A percentile compares a stretch with the other conserved stretches of the same genome.
Conservation (phyloP, 2,888 invertebrate genomes). For the Alcis repandata region DNA sequence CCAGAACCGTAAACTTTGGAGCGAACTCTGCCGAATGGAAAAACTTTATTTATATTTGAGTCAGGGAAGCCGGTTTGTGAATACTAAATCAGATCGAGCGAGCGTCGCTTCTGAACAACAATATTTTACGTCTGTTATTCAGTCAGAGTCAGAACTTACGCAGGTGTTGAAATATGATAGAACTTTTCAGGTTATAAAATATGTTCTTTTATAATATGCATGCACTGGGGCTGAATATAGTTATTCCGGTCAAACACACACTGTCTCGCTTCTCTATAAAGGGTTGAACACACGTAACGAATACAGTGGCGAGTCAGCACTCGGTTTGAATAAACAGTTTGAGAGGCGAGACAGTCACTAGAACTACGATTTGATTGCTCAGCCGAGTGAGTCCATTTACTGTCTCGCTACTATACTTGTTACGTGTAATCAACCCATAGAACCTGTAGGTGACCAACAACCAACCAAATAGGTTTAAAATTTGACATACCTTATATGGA, state of each 20-base stretch:
- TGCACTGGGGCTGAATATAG: background rate
- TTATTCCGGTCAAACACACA: background rate
- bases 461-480: too few relatives aligned
- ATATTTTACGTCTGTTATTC: conserved; percentile 52
- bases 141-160: conserved; percentile 37
- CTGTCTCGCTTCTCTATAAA: background rate
- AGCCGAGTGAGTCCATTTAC: too few relatives aligned
- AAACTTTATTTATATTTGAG: conserved; percentile 84
- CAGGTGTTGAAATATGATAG: conserved; percentile 42
- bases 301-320: too few relatives aligned
- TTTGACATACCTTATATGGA: too few relatives aligned
- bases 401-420: too few relatives aligned
- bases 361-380: too few relatives aligned
- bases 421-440: too few relatives aligned
- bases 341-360: too few relatives aligned
- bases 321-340: too few relatives aligned
- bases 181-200: conserved; percentile 29
- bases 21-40: conserved; percentile 75
- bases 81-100: conserved; percentile 74
- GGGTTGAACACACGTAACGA: too few relatives aligned
- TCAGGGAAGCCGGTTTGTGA: conserved; percentile 74
- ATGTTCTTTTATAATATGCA: conserved; percentile 25
- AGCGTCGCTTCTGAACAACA: conserved; percentile 48
- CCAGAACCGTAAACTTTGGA: conserved; percentile 72
- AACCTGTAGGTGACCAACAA: too few relatives aligned